A percentile compares a stretch with the other conserved stretches of the same genome.
Evolutionary conservation across 2,113 vertebrate species (phyloP).

Genomic region (Albula glossodonta): DNA sequence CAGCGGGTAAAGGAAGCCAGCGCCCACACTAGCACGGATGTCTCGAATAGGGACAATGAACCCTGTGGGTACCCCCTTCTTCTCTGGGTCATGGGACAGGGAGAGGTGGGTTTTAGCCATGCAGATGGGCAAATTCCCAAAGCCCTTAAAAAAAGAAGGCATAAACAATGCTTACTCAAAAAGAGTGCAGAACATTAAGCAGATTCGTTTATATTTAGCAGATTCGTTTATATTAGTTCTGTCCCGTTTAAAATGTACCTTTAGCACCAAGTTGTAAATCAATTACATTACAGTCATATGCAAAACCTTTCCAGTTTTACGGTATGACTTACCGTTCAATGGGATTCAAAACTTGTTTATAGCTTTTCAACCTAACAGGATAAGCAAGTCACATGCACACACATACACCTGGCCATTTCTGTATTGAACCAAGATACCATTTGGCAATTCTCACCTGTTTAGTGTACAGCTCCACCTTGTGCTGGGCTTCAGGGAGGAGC

Average conservation of each 20-base stretch:
- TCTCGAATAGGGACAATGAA: slow-evolving; percentile 93
- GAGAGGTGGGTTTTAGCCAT: slow-evolving; percentile 99
- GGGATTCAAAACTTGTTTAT: neutral
- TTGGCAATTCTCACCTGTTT: slow-evolving; percentile 78
- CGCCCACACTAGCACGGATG: slow-evolving; percentile 89
- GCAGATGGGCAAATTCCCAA: slow-evolving; percentile 89
- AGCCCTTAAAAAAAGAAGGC: slow-evolving; percentile 73
- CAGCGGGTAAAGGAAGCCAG: slow-evolving; percentile 91
- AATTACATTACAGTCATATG: neutral
- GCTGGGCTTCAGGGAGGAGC: slow-evolving; percentile 87
- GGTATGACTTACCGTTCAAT: neutral
- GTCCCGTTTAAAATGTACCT: neutral
- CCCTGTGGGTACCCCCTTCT: slow-evolving; percentile 89
- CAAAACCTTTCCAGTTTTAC: neutral
- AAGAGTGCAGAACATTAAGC: no score
- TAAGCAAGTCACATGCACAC: neutral
- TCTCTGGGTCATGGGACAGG: slow-evolving; percentile 91
- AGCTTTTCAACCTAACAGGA: neutral
- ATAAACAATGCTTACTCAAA: neutral
- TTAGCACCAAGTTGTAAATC: neutral
- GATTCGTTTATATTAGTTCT: neutral
- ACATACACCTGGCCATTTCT: neutral
- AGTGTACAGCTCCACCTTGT: slow-evolving; percentile 88
- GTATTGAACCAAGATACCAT: no score
- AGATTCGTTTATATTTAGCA: no score